Conservation (phyloP, 2,888 invertebrate species). For the Drosophila anomalata region DNA sequence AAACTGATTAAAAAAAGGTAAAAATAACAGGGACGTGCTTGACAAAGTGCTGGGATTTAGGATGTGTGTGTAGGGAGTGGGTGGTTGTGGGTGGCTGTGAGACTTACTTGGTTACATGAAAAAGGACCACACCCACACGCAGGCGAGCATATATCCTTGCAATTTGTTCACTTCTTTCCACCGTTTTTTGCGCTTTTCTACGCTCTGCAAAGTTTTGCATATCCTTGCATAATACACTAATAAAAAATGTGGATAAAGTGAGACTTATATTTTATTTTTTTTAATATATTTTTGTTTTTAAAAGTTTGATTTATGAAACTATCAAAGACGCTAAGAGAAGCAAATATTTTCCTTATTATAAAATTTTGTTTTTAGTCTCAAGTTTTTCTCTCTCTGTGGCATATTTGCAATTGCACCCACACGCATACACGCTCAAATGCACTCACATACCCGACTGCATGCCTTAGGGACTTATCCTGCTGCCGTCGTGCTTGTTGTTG, state of each 20-base stretch:
- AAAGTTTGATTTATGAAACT: background rate
- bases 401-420: conserved; percentile 13
- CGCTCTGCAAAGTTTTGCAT: conserved; percentile 40
- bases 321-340: background rate
- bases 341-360: background rate
- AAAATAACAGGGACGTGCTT: conserved; percentile 49
- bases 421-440: background rate
- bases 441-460: conserved; percentile 6
- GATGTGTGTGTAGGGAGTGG: conserved; percentile 30
- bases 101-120: conserved; percentile 39
- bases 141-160: conserved; percentile 21
- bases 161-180: conserved; percentile 62
- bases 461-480: conserved; percentile 37
- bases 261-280: background rate
- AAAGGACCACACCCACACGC: conserved; percentile 27
- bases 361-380: too few species aligned
- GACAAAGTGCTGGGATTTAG: conserved; percentile 60
- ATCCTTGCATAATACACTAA: conserved; percentile 26
- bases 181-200: conserved; percentile 60
- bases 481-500: conserved; percentile 34
- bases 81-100: background rate
- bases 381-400: conserved; percentile 5
- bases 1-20: conserved; percentile 18
- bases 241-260: background rate
- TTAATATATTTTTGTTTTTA: background rate